phyloP scores from a whole-genome alignment of 2,888 invertebrate genomes.

The Sialis fuliginosa region DNA sequence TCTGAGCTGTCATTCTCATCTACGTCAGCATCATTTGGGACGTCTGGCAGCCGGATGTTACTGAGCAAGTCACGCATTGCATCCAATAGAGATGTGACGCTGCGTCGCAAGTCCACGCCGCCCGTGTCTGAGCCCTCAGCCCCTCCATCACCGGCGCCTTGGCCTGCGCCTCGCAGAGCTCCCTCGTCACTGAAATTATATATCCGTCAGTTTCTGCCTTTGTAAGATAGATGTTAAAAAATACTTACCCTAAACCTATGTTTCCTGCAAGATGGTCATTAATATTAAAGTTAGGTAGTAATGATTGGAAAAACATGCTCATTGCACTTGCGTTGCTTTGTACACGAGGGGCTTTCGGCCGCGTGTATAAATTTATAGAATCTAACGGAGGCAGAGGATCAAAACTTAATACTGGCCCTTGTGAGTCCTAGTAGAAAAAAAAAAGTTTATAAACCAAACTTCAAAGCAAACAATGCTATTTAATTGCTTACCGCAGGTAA shows the following conservation, averaged over 20 bases:
- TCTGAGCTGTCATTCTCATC: constrained; percentile 32
- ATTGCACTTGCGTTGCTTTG: constrained; percentile 21
- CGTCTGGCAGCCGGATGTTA: constrained; percentile 40
- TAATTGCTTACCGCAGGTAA: constrained; percentile 32
- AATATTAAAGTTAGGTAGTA: constrained; percentile 49
- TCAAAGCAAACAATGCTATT: not conserved
- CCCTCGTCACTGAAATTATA: constrained; percentile 2
- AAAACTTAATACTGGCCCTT: constrained; percentile 47
- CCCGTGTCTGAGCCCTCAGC: constrained; percentile 17
- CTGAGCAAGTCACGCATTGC: constrained; percentile 55
- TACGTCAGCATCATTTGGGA: constrained; percentile 31
- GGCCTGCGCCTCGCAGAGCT: constrained; percentile 8
- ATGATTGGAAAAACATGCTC: constrained; percentile 49
- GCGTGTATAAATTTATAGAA: constrained; percentile 51
- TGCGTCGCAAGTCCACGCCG: constrained; percentile 36
- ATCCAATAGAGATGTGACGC: constrained; percentile 46
- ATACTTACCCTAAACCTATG: constrained; percentile 14
- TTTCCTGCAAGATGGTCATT: constrained; percentile 21
- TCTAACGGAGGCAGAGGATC: constrained; percentile 67
- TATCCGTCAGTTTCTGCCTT: no score
- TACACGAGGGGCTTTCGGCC: constrained; percentile 22
- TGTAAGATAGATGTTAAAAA: not conserved
- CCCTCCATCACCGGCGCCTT: constrained; percentile 17
- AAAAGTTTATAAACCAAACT: not conserved
- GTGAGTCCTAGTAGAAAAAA: constrained; percentile 19